Base-by-base conservation (phyloP, 2,113 vertebrate genomes). In the Talpa occidentalis region DNA sequence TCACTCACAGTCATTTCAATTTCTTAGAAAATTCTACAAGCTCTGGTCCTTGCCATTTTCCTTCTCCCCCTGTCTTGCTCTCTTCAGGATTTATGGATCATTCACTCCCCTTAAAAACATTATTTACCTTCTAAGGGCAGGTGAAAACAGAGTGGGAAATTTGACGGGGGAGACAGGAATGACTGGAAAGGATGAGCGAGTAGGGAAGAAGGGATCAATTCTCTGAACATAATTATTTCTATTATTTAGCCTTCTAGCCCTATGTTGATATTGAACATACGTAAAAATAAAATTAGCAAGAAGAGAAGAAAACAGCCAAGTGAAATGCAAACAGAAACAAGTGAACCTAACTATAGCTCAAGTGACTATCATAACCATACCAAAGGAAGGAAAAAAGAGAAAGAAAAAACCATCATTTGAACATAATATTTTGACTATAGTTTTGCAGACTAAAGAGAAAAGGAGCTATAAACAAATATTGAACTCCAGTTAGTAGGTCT, bases 121-220 rank as follows among this genome's bases (percentile, higher is more conserved):
- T 16, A 22, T 72, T 59, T 40, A 16, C 8, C 14, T 56, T 37
- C 40, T 14, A 2, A 15, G 7, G 12, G 7, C 15, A 24, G 47
- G 19, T 35, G 49, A 14, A 17, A 56, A 60, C 66, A 32, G 4
- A 30, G 10, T 6, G 2, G 64, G 26, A 35, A 76, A 6, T 4
- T n/a, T 60, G 26, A 30, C 28, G 3, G 17, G 7, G 17, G 28
- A 21, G 1, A 32, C 10, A 4, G n/a, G 42, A 79, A 35, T 0
- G 1, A 10, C 3, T 5, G 49, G 26, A 32, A 56, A 56, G 2
- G 6, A 28, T 64, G 14, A 40, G 14, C 16, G n/a, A 37, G 26
- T 76, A 26, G 1, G 0, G 21, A 28, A 47, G 35, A 82, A 26
- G 1, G 0, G 10, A n/a, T 9, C n/a, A n/a, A n/a, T n/a, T 26